A percentile compares a stretch with the other conserved stretches of the same genome.
Conservation (phyloP, 1,140 invertebrate species). For the Polypedilum vanderplanki region DNA sequence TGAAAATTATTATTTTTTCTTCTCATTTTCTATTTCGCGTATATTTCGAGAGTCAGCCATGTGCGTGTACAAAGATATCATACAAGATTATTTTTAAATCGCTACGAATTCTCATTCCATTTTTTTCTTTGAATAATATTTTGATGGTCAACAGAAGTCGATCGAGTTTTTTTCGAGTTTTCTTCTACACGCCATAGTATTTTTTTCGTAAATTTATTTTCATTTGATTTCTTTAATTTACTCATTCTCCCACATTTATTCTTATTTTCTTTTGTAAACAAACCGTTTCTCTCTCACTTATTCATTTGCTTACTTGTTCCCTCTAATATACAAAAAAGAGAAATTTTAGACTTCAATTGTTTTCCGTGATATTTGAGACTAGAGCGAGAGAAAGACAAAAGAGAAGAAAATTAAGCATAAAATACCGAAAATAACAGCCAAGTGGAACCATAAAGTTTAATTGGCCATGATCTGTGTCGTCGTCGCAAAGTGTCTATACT, state of each 20-base stretch:
- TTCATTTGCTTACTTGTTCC: background rate
- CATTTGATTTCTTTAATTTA: background rate
- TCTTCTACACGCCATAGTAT: background rate
- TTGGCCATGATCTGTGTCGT: constrained; percentile 16
- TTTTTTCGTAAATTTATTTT: background rate
- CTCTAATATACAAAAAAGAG: too few relatives aligned
- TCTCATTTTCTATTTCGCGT: background rate
- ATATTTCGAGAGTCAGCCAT: background rate
- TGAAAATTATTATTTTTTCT: background rate
- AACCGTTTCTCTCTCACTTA: background rate
- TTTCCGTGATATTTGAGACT: background rate
- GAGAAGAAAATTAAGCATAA: too few relatives aligned
- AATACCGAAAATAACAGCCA: background rate
- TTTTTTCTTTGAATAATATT: background rate
- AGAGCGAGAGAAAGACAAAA: background rate
- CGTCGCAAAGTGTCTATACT: background rate
- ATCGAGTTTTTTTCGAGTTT: background rate
- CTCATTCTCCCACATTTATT: constrained; percentile 4
- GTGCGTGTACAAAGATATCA: background rate
- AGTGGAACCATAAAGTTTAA: constrained; percentile 12
- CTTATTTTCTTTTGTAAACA: constrained; percentile 1
- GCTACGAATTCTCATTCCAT: background rate
- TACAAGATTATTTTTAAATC: constrained; percentile 14
- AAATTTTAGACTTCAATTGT: background rate
- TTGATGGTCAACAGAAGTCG: constrained; percentile 4